These are phyloP conservation scores for Calidris pygmaea DNA, from an alignment of 2,113 vertebrate genomes.

Conservation along the genomic window DNA sequence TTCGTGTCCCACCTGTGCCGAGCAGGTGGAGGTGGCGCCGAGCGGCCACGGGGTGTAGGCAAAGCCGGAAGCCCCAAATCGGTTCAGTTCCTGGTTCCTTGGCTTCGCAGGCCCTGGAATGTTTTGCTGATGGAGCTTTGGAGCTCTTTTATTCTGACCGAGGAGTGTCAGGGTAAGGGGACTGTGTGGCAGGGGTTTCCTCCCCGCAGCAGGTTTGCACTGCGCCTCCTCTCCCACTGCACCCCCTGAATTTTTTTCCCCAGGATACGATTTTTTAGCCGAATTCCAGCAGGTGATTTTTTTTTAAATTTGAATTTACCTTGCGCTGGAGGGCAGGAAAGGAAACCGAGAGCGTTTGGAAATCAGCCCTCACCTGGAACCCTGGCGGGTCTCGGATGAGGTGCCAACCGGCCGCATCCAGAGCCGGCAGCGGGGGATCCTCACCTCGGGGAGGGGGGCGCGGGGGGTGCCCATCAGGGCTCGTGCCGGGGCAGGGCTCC, in stretches of 20 bases:
- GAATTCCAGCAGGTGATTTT: background rate
- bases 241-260: background rate
- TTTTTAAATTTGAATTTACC: background rate
- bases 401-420: fast-evolving
- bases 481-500: background rate
- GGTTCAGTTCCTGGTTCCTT: background rate
- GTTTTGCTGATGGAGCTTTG: background rate
- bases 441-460: background rate
- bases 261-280: background rate
- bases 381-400: background rate
- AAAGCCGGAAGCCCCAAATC: background rate
- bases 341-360: background rate
- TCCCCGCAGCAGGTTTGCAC: background rate
- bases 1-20: background rate
- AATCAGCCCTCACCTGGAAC: background rate
- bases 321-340: background rate
- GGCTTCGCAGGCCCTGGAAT: background rate
- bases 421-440: background rate
- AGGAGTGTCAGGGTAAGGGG: background rate
- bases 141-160: background rate
- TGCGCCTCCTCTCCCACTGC: background rate
- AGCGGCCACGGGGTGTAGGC: background rate
- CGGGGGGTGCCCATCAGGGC: background rate
- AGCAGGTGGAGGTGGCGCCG: background rate
- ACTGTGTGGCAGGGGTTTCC: background rate